These are phyloP conservation scores for Listrodromus nycthemerus DNA, from an alignment of 2,888 invertebrate genomes.

Conservation along the genomic window DNA sequence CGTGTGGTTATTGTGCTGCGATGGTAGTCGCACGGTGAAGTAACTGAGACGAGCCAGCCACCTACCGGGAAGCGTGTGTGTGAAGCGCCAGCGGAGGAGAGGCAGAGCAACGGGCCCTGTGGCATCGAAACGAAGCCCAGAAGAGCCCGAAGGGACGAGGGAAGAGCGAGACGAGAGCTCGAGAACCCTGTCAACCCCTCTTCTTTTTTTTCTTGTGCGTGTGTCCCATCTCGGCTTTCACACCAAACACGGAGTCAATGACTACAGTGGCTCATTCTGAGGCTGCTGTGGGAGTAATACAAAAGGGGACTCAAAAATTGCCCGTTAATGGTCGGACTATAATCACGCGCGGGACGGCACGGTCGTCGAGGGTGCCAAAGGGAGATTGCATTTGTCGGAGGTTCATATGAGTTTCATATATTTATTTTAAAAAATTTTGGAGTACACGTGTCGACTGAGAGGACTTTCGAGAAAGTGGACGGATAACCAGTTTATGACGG, in stretches of 20 bases:
- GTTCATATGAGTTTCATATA: no score
- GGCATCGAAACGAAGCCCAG: constrained; percentile 45
- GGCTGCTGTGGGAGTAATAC: constrained; percentile 21
- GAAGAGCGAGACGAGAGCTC: constrained; percentile 33
- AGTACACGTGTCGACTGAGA: no score
- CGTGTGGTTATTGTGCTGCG: constrained; percentile 54
- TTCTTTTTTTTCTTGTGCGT: constrained; percentile 40
- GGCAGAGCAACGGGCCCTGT: constrained; percentile 6
- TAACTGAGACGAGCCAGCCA: constrained; percentile 69
- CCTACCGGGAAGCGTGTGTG: constrained; percentile 31
- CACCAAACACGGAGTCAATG: constrained; percentile 55
- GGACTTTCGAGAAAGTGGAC: no score
- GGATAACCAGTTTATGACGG: no score
- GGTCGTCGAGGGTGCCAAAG: not conserved
- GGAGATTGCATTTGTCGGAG: not conserved
- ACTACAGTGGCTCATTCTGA: constrained; percentile 60
- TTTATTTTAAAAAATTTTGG: no score
- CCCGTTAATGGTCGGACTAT: constrained; percentile 47
- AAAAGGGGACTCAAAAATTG: constrained; percentile 7
- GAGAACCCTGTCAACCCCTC: constrained; percentile 42
- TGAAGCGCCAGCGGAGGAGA: constrained; percentile 30
- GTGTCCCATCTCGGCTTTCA: constrained; percentile 48
- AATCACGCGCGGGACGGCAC: constrained; percentile 26
- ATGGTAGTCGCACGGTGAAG: constrained; percentile 63
- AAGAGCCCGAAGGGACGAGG: constrained; percentile 9